These are phyloP conservation scores for Pandemis heparana DNA, from an alignment of 2,888 invertebrate genomes.

Conservation along the genomic window DNA sequence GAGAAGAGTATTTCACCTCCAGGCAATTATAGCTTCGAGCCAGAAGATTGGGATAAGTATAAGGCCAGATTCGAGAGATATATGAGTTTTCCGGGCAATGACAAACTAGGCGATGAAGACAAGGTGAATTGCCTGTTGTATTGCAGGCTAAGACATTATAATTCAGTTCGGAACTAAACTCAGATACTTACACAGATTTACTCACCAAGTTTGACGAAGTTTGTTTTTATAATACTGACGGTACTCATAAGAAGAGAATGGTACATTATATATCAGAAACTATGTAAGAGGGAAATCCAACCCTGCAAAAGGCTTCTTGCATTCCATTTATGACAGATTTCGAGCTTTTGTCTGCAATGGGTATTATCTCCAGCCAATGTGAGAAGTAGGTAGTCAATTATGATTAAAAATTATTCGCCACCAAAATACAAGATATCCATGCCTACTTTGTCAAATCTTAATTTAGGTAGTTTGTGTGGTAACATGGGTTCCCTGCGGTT, in stretches of 20 bases:
- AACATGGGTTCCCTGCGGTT: neutral
- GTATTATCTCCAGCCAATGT: neutral
- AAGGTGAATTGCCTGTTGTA: too few relatives aligned
- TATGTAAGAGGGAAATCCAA: neutral
- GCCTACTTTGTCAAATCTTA: neutral
- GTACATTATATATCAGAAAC: conserved; percentile 1
- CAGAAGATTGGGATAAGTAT: too few relatives aligned
- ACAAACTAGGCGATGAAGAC: too few relatives aligned
- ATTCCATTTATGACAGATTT: neutral
- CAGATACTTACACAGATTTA: too few relatives aligned
- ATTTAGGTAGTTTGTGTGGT: neutral
- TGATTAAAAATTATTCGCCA: neutral
- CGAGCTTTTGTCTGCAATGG: neutral
- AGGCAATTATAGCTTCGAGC: too few relatives aligned
- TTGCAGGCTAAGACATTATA: too few relatives aligned
- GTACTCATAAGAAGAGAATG: neutral
- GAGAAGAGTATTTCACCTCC: too few relatives aligned
- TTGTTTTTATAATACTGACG: too few relatives aligned
- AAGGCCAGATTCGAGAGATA: too few relatives aligned
- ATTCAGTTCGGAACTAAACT: too few relatives aligned
- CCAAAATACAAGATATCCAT: neutral
- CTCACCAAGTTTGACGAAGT: too few relatives aligned
- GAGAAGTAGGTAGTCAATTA: neutral
- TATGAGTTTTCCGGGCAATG: too few relatives aligned
- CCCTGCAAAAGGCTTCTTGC: neutral